Evolutionary conservation across 2,113 vertebrate genomes (phyloP).

Genomic region (Pseudolaguvia tuberculata): DNA sequence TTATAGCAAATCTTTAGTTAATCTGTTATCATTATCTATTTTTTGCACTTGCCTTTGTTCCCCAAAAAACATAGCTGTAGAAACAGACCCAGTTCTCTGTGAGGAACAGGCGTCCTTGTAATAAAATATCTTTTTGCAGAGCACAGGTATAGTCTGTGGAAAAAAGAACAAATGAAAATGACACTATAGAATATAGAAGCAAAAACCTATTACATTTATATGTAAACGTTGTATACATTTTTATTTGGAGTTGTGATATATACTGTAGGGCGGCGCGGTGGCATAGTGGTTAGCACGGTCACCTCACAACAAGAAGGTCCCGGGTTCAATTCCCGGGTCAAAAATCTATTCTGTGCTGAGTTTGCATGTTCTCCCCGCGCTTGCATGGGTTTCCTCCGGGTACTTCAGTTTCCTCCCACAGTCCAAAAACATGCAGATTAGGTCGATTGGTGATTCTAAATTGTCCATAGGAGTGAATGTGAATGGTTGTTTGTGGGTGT

Average conservation of each 20-base stretch:
- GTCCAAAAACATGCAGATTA: too few relatives aligned
- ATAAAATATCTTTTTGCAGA: constrained; percentile 88
- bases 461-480: too few relatives aligned
- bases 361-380: too few relatives aligned
- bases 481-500: too few relatives aligned
- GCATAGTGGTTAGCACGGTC: too few relatives aligned
- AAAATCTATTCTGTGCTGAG: too few relatives aligned
- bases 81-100: constrained; percentile 90
- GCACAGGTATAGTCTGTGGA: constrained; percentile 84
- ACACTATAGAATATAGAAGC: neutral
- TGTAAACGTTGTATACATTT: neutral
- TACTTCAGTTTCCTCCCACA: too few relatives aligned
- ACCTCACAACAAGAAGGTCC: too few relatives aligned
- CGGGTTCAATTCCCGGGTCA: too few relatives aligned
- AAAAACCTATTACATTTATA: neutral
- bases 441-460: too few relatives aligned
- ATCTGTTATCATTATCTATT: neutral
- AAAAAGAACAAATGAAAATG: neutral
- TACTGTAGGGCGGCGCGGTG: too few relatives aligned
- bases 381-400: too few relatives aligned
- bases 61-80: constrained; percentile 91
- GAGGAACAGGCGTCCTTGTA: constrained; percentile 88
- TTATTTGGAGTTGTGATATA: neutral
- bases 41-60: constrained; percentile 76
- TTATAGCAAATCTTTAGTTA: neutral